Evolutionary conservation across 2,113 vertebrate species (phyloP), one percentile per base, ranked within the genome.

Genomic region (Eonycteris spelaea): DNA sequence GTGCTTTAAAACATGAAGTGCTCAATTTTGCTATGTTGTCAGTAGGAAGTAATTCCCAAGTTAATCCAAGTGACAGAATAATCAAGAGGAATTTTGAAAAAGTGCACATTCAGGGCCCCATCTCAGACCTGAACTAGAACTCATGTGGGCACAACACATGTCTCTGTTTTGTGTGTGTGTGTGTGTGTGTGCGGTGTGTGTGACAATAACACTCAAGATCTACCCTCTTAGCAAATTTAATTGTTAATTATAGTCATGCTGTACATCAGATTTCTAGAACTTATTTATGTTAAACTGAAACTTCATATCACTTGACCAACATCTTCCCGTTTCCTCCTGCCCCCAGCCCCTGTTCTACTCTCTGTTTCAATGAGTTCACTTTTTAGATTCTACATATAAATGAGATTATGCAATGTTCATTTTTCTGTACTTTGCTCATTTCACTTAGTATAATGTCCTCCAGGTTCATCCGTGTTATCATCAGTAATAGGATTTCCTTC

Each of bases 41-140:
- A 59, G 73, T 67, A 82, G 48, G 87, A 94, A 90, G 57, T 18
- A 61, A 91, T 83, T 91, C 84, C 26, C 70, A 91, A 74, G 87
- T 91, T 65, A 85, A 85, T 65, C 33, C 38, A 67, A 55, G 63
- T 16, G 57, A 28, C 6, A 57, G 70, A 59, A 35, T 92, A 65
- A 59, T 71, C 65, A 40, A 43, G 53, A 96, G 53, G 63, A 89
- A 88, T 78, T 53, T 24, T 74, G 55, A 22, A 45, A 75, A 48
- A 61, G n/a, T 48, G 19, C 12, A n/a, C 9, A 38, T 63, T 71
- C 38, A 71, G 67, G 65, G 38, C n/a, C 11, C 4, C 38, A 14
- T 5, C 16, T 61, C 40, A 43, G 53, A n/a, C 59, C 13, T 33
- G 61, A 40, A 8, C 43, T 43, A 63, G 86, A 87, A 83, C 45